phyloP scores from a whole-genome alignment of 2,888 invertebrate species.

The Melitaea athalia region DNA sequence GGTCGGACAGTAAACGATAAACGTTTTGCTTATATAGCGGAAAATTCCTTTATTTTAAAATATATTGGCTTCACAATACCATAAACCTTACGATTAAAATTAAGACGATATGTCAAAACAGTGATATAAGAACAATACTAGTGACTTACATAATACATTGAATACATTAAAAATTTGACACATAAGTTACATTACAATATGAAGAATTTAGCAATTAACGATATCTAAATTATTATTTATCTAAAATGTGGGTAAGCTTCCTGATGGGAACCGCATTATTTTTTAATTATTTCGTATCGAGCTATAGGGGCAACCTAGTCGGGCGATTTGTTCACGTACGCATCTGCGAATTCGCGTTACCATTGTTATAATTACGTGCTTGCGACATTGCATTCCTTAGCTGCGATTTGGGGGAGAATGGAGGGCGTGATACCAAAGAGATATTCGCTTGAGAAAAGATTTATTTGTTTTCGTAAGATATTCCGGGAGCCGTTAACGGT shows the following conservation, averaged over 20 bases:
- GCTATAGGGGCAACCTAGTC: conserved; percentile 81
- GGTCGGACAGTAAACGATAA: conserved; percentile 78
- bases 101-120: conserved; percentile 80
- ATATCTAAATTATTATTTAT: conserved; percentile 53
- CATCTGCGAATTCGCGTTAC: conserved; percentile 74
- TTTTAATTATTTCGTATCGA: conserved; percentile 62
- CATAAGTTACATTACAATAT: conserved; percentile 73
- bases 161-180: conserved; percentile 72
- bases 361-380: conserved; percentile 32
- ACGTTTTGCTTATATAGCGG: conserved; percentile 80
- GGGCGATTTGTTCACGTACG: conserved; percentile 67
- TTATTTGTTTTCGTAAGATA: conserved; percentile 74
- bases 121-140: conserved; percentile 78
- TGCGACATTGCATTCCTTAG: conserved; percentile 80
- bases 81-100: conserved; percentile 74
- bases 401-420: conserved; percentile 59
- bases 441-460: conserved; percentile 72
- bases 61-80: conserved; percentile 81
- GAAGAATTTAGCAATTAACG: conserved; percentile 48
- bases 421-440: conserved; percentile 74
- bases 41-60: conserved; percentile 82
- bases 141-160: conserved; percentile 68
- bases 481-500: conserved; percentile 74
- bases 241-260: conserved; percentile 74
- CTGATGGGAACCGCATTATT: conserved; percentile 78